These are phyloP conservation scores for Philypnodon macrostomus DNA, from an alignment of 2,797 vertebrate genomes.

Conservation along the genomic window DNA sequence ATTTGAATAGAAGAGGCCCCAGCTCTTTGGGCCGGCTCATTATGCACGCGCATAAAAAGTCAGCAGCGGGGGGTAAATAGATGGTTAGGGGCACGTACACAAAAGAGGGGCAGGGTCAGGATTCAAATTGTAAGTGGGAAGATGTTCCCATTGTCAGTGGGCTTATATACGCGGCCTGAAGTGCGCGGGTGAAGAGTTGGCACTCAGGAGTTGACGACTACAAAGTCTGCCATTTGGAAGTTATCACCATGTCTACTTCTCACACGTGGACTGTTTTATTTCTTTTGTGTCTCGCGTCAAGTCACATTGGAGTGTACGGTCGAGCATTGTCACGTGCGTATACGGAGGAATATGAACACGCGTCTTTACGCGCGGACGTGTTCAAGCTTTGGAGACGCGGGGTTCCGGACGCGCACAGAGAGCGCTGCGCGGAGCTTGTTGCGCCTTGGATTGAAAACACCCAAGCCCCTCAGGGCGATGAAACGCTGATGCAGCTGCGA, in stretches of 20 bases:
- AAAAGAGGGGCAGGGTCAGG: conserved; percentile 68
- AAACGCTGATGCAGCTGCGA: conserved; percentile 54
- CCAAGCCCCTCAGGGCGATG: conserved; percentile 19
- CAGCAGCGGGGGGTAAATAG: conserved; percentile 67
- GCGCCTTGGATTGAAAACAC: conserved; percentile 69
- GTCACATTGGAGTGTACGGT: conserved; percentile 42
- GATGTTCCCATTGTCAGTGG: conserved; percentile 61
- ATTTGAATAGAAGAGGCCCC: conserved; percentile 67
- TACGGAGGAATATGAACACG: not conserved
- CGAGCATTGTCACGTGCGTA: conserved; percentile 30
- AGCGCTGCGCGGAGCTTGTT: conserved; percentile 64
- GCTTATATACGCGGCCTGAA: conserved; percentile 48
- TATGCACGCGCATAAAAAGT: conserved; percentile 74
- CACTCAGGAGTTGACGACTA: conserved; percentile 15
- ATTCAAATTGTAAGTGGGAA: conserved; percentile 72
- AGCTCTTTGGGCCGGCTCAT: conserved; percentile 73
- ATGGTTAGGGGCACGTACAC: conserved; percentile 65
- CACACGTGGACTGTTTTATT: conserved; percentile 40
- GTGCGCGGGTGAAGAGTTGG: conserved; percentile 10
- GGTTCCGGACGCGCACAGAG: conserved; percentile 33
- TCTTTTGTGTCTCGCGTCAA: conserved; percentile 32
- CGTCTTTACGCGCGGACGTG: conserved; percentile 35
- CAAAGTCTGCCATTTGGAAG: conserved; percentile 6
- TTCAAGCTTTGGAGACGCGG: conserved; percentile 45
- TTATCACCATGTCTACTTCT: conserved; percentile 41